Base-by-base conservation (phyloP, 2,113 vertebrate genomes). In the Tetrax tetrax region DNA sequence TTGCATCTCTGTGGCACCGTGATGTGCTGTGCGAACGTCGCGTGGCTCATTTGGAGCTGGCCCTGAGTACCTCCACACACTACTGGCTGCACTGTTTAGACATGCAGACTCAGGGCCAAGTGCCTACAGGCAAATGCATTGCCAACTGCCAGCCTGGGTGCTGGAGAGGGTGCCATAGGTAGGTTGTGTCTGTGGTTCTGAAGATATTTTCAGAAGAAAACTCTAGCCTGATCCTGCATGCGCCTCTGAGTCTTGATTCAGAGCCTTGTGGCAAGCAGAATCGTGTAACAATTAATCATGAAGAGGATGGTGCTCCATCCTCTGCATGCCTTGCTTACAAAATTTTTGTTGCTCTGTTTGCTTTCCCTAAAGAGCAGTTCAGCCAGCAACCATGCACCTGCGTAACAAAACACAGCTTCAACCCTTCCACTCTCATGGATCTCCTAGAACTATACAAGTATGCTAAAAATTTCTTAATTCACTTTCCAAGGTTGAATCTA, bases 61-160 rank as follows among this genome's bases (percentile, higher is more conserved):
- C 43, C 17, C 50, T 8, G 23, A 14, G 23, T 7, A 5, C 10
- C 45, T 70, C n/a, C 22, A 13, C 6, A 0, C 1, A 1, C 22
- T 2, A 6, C 38, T 38, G 11, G 13, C 56, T 33, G 20, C 2
- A 2, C n/a, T 28, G 7, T 17, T 61, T 6, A 57, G 43, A 64
- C 15, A 5, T 4, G 8, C 33, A 47, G 37, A 27, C 25, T 48
- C 66, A 17, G 5, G 33, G 60, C 43, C 71, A 28, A 25, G 27
- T 31, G 50, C 60, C 35, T 11, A 4, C 4, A 11, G 48, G 25
- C 43, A 43, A 72, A 31, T 13, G 23, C 14, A 2, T 12, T 59
- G 56, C 9, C 31, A 45, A 6, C 35, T 12, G 41, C n/a, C 25
- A 8, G 1, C 6, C 10, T 38, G 56, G 38, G 19, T 64, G 82